A percentile compares a stretch with the other conserved stretches of the same genome.
Conservation (phyloP, 2,888 invertebrate genomes). For the Phanerotoma sp. region DNA sequence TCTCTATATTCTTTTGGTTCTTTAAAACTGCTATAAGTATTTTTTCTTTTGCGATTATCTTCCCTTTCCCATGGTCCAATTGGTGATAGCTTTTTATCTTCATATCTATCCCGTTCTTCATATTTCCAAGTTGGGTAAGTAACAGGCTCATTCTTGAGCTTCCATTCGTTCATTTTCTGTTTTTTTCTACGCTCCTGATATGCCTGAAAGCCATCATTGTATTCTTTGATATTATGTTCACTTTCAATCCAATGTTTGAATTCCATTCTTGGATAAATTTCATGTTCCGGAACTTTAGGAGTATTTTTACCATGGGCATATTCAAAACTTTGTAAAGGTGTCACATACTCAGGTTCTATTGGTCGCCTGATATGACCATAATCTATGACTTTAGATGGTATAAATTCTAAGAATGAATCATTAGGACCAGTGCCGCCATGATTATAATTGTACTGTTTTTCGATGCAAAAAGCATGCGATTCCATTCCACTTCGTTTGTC, state of each 20-base stretch:
- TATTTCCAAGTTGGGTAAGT: slow-evolving; percentile 26
- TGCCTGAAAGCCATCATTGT: slow-evolving; percentile 45
- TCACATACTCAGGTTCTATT: slow-evolving; percentile 38
- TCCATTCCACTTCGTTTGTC: slow-evolving; percentile 11
- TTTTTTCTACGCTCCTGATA: slow-evolving; percentile 34
- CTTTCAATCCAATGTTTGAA: slow-evolving; percentile 52
- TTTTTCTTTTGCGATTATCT: slow-evolving; percentile 34
- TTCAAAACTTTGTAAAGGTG: slow-evolving; percentile 46
- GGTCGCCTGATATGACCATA: slow-evolving; percentile 45
- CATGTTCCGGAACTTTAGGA: slow-evolving; percentile 44
- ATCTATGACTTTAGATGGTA: slow-evolving; percentile 50
- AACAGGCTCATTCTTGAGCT: slow-evolving; percentile 21
- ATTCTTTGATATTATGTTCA: slow-evolving; percentile 50
- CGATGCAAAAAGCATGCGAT: slow-evolving; percentile 49
- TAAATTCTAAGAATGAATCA: slow-evolving; percentile 39
- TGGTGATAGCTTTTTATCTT: slow-evolving; percentile 39
- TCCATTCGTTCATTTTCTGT: slow-evolving; percentile 26
- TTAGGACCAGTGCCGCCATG: slow-evolving; percentile 42
- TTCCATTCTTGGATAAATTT: slow-evolving; percentile 41
- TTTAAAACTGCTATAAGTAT: slow-evolving; percentile 14
- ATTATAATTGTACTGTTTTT: slow-evolving; percentile 55
- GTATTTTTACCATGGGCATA: slow-evolving; percentile 52
- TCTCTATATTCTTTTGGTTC: slow-evolving; percentile 42
- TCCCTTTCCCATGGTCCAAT: slow-evolving; percentile 37
- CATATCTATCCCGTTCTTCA: slow-evolving; percentile 33